Percentiles rank a stretch among this genome's conserved stretches.
Conservation (phyloP, 2,113 vertebrate genomes). For the Malurus elegans region DNA sequence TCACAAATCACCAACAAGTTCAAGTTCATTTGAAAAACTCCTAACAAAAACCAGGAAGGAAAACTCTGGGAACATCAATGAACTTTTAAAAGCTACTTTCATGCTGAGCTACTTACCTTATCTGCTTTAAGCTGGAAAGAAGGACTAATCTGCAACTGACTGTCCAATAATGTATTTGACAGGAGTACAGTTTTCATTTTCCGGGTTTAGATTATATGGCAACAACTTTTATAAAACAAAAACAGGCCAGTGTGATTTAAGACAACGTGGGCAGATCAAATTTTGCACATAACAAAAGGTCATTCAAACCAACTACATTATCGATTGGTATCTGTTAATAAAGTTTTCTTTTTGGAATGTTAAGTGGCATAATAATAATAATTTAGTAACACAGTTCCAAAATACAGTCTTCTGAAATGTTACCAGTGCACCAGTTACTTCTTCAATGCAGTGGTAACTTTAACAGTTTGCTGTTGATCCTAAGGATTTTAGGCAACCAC, state of each 20-base stretch:
- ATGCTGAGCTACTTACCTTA: background rate
- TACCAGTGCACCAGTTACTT: background rate
- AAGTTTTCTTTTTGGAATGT: background rate
- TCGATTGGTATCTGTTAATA: background rate
- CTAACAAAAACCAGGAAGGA: background rate
- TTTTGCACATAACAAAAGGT: background rate
- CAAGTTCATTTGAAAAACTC: background rate
- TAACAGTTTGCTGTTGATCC: background rate
- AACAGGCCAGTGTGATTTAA: background rate
- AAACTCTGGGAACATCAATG: background rate
- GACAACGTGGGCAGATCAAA: background rate
- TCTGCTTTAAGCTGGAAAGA: background rate
- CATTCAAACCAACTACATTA: background rate
- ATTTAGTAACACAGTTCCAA: background rate
- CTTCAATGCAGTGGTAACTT: background rate
- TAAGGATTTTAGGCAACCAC: background rate
- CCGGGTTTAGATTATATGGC: background rate
- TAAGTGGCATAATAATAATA: background rate
- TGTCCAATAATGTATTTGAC: background rate
- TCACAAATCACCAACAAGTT: background rate
- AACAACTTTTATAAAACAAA: background rate
- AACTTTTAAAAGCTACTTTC: background rate
- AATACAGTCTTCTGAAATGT: background rate
- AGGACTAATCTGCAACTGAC: slow-evolving; percentile 19
- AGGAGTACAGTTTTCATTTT: background rate